phyloP scores from a whole-genome alignment of 2,797 vertebrate genomes.

The Kryptopterus vitreolus region DNA sequence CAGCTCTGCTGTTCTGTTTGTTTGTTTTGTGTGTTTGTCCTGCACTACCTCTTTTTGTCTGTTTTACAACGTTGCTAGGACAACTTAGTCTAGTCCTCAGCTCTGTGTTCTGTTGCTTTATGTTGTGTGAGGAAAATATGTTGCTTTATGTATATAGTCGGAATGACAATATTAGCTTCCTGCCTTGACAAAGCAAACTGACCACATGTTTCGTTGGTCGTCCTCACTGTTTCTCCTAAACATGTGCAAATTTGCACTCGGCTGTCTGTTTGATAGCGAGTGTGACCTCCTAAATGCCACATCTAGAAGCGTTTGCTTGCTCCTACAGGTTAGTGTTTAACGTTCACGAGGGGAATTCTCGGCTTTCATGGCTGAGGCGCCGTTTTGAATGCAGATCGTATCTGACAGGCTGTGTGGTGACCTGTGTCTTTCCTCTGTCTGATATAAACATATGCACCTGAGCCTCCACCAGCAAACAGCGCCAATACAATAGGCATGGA shows the following conservation, averaged over 20 bases:
- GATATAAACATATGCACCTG: constrained; percentile 39
- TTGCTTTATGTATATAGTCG: too few species aligned
- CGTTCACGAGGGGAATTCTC: constrained; percentile 6
- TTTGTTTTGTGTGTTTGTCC: too few species aligned
- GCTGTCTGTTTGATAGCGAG: too few species aligned
- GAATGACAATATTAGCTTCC: too few species aligned
- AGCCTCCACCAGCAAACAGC: constrained; percentile 36
- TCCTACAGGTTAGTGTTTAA: not conserved
- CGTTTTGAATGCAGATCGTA: constrained; percentile 39
- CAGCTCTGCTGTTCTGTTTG: too few species aligned
- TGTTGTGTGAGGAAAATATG: too few species aligned
- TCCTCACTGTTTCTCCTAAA: not conserved
- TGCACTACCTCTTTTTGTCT: too few species aligned
- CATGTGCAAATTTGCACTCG: not conserved
- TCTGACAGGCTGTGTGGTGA: constrained; percentile 53
- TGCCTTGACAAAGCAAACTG: not conserved
- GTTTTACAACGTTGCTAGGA: too few species aligned
- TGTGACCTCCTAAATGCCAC: not conserved
- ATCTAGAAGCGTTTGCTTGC: not conserved
- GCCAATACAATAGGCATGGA: constrained; percentile 30
- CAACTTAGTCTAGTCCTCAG: too few species aligned
- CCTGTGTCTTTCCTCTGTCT: constrained; percentile 23
- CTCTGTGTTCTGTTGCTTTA: too few species aligned
- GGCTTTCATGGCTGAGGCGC: constrained; percentile 16
- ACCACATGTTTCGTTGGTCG: not conserved